Conservation (phyloP, 2,113 vertebrate genomes). For the Heterotilapia buettikoferi region DNA sequence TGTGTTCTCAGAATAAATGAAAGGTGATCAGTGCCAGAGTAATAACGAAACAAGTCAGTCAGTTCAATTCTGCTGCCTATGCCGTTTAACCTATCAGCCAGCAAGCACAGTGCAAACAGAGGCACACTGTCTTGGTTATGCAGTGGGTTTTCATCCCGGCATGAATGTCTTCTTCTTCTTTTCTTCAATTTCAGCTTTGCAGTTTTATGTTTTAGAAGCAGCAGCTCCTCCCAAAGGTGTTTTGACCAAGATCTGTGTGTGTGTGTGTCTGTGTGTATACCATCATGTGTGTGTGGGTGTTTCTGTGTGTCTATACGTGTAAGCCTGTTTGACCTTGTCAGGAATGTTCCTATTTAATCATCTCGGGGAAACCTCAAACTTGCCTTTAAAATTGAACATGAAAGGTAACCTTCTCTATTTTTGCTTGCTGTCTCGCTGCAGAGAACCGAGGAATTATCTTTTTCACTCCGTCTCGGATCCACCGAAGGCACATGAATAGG, state of each 20-base stretch:
- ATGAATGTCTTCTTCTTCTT: not conserved
- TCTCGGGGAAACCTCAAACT: slow-evolving; percentile 64
- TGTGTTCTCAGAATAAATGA: not conserved
- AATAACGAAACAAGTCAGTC: slow-evolving; percentile 16
- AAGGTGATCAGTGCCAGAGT: slow-evolving; percentile 13
- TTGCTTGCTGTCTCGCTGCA: slow-evolving; percentile 44
- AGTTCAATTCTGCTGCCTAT: not conserved
- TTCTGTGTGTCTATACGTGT: slow-evolving; percentile 7
- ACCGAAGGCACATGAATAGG: slow-evolving; percentile 26
- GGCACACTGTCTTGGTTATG: not conserved
- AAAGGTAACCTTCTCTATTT: slow-evolving; percentile 69
- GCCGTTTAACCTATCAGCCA: not conserved
- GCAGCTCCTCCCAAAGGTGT: slow-evolving; percentile 15
- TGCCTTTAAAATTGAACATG: slow-evolving; percentile 66
- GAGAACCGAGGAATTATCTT: slow-evolving; percentile 60
- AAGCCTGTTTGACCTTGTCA: slow-evolving; percentile 55
- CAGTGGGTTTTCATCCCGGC: not conserved
- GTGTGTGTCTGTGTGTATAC: not conserved
- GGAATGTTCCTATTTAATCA: slow-evolving; percentile 62
- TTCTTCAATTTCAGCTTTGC: not conserved
- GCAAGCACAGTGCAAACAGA: not conserved
- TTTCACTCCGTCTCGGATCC: slow-evolving; percentile 27
- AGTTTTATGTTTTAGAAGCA: slow-evolving; percentile 6
- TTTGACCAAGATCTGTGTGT: slow-evolving; percentile 10
- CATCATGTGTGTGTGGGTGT: not conserved